Percentiles rank a stretch among this genome's conserved stretches.
Evolutionary conservation across 2,888 invertebrate species (phyloP).

Genomic region (Xestia xanthographa): DNA sequence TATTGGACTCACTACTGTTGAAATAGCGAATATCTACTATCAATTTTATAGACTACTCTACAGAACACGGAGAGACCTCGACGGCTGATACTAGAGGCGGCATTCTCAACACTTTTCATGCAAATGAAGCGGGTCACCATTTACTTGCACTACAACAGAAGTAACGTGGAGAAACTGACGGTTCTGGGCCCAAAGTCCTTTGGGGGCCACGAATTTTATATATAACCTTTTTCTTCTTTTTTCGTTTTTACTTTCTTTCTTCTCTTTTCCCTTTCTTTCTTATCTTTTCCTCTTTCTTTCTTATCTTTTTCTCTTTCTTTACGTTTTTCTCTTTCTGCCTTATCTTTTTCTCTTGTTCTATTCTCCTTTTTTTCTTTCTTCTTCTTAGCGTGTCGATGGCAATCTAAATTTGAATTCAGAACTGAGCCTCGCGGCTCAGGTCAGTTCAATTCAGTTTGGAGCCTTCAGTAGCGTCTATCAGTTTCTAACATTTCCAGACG

Average conservation of each 20-base stretch:
- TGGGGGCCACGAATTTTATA: neutral
- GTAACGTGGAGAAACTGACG: neutral
- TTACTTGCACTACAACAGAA: neutral
- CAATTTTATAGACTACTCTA: conserved; percentile 56
- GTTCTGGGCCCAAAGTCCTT: neutral
- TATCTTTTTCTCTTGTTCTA: no score
- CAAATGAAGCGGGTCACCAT: no score
- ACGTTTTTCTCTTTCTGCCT: no score
- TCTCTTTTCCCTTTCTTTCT: no score
- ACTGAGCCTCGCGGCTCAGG: neutral
- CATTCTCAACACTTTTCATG: neutral
- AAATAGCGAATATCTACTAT: conserved; percentile 50
- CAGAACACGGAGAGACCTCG: neutral
- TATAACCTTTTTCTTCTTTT: no score
- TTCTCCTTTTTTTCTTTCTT: no score
- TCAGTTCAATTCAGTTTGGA: no score
- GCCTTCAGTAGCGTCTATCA: neutral
- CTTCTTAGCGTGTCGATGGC: no score
- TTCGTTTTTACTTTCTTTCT: no score
- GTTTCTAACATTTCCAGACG: neutral
- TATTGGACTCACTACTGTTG: conserved; percentile 25
- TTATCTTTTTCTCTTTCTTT: no score
- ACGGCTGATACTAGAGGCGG: neutral
- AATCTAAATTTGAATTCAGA: neutral
- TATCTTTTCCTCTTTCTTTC: no score